phyloP scores from a whole-genome alignment of 2,888 invertebrate species.

The Dasypogon diadema region DNA sequence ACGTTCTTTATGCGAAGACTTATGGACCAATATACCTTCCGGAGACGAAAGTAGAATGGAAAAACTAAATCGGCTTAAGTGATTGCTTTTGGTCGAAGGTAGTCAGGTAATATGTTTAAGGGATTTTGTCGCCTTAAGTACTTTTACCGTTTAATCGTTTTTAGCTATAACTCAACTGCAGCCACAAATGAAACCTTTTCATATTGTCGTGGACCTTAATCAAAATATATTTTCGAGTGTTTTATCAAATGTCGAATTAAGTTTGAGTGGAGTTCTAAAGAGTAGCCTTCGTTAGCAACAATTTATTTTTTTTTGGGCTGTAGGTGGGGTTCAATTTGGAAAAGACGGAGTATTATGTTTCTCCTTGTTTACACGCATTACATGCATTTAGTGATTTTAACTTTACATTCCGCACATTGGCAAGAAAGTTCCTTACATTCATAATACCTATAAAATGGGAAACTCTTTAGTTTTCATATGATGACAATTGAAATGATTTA shows the following conservation, averaged over 20 bases:
- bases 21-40: not conserved
- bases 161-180: conserved; percentile 36
- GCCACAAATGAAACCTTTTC: not conserved
- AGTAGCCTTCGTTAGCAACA: too few relatives aligned
- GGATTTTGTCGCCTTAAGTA: conserved; percentile 47
- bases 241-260: not conserved
- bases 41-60: not conserved
- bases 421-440: too few relatives aligned
- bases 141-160: conserved; percentile 42
- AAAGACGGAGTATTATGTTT: too few relatives aligned
- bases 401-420: too few relatives aligned
- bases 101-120: conserved; percentile 20
- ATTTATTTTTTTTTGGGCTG: too few relatives aligned
- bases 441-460: too few relatives aligned
- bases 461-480: too few relatives aligned
- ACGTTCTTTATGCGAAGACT: conserved; percentile 18
- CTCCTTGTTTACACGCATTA: too few relatives aligned
- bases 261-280: too few relatives aligned
- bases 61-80: conserved; percentile 47
- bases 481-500: too few relatives aligned
- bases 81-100: conserved; percentile 4
- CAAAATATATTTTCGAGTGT: not conserved
- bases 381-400: too few relatives aligned
- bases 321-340: too few relatives aligned
- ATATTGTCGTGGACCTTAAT: not conserved